phyloP scores from a whole-genome alignment of 1,140 invertebrate genomes.

The Drosophila varians region DNA sequence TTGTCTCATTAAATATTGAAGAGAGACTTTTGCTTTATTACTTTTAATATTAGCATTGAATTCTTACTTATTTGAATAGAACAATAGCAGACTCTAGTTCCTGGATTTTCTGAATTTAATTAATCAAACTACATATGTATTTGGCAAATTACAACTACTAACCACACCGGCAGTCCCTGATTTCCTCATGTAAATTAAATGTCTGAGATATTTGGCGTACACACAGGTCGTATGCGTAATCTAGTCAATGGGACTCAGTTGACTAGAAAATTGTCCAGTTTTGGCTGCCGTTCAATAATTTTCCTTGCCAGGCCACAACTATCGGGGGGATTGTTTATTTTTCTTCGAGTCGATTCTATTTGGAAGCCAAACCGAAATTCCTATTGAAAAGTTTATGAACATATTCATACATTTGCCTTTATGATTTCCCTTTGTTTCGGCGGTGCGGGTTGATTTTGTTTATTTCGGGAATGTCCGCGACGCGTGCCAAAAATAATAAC shows the following conservation, averaged over 20 bases:
- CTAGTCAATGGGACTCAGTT: constrained; percentile 3
- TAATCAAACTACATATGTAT: not conserved
- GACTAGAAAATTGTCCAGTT: not conserved
- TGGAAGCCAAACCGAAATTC: constrained; percentile 39
- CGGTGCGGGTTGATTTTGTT: constrained; percentile 49
- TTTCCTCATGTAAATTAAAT: not conserved
- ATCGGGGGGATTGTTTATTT: constrained; percentile 58
- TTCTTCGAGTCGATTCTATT: constrained; percentile 33
- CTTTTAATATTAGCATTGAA: not conserved
- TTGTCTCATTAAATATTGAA: no score
- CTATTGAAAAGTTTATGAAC: constrained; percentile 60
- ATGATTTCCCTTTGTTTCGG: constrained; percentile 11
- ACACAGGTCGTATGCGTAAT: constrained; percentile 34
- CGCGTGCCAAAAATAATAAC: constrained; percentile 81
- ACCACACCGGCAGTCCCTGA: not conserved
- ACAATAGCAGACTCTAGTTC: no score
- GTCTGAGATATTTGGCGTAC: not conserved
- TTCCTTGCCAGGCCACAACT: constrained; percentile 20
- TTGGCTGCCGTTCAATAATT: not conserved
- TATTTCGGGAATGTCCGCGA: constrained; percentile 57
- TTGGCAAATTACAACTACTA: not conserved
- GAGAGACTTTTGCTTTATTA: no score
- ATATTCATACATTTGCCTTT: not conserved
- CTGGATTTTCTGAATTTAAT: not conserved
- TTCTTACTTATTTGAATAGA: no score